Conservation (phyloP, 1,140 invertebrate genomes). For the Atopsyche davidsoni region DNA sequence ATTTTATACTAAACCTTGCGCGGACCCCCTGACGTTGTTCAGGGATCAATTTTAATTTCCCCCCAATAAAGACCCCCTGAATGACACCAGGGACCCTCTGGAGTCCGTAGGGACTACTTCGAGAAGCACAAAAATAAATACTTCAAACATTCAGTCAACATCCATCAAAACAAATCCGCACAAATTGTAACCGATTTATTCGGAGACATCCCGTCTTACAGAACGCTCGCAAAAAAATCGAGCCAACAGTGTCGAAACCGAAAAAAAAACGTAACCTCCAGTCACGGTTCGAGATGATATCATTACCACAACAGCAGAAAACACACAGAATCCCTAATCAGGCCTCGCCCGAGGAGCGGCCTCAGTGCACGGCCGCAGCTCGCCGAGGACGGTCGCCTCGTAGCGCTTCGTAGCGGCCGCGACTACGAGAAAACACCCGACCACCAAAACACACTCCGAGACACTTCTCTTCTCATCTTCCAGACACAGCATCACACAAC, state of each 20-base stretch:
- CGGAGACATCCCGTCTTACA: too few species aligned
- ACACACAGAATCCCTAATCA: constrained; percentile 1
- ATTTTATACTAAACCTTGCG: too few species aligned
- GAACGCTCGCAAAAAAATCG: neutral
- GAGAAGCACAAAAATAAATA: too few species aligned
- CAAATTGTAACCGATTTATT: too few species aligned
- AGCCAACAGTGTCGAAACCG: neutral
- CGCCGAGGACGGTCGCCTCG: constrained; percentile 19
- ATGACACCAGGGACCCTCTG: too few species aligned
- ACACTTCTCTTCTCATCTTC: neutral
- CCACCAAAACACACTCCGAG: constrained; percentile 3
- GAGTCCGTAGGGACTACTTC: too few species aligned
- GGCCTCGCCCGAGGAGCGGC: neutral
- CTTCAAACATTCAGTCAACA: too few species aligned
- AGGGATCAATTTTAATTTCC: too few species aligned
- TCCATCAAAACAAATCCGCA: too few species aligned
- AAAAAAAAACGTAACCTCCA: neutral
- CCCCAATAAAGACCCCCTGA: too few species aligned
- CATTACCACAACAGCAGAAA: neutral
- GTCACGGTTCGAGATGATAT: neutral
- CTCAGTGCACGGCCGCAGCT: constrained; percentile 20
- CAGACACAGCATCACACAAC: neutral
- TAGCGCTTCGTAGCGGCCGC: too few species aligned
- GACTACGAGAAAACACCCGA: neutral
- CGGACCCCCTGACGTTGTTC: too few species aligned